phyloP scores from a whole-genome alignment of 1,140 invertebrate genomes.

The Drosophila pseudoananassae region DNA sequence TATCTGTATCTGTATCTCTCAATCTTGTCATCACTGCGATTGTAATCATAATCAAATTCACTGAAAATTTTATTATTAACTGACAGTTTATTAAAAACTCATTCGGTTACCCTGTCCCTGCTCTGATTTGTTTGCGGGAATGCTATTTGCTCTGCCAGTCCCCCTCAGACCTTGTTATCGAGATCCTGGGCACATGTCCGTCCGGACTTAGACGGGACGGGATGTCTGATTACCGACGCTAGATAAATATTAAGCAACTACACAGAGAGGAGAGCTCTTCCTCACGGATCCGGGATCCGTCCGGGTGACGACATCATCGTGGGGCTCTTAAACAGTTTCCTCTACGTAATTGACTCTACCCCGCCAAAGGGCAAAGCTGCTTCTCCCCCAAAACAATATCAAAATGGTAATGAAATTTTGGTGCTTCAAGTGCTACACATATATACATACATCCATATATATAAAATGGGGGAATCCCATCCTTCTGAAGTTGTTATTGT shows the following conservation, averaged over 20 bases:
- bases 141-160: conserved; percentile 3
- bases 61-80: conserved; percentile 72
- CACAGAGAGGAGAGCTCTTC: conserved; percentile 20
- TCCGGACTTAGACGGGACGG: neutral
- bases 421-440: conserved; percentile 45
- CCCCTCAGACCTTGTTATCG: conserved; percentile 48
- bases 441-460: neutral
- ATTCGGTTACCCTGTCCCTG: conserved; percentile 36
- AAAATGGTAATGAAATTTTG: conserved; percentile 61
- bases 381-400: conserved; percentile 1
- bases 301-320: conserved; percentile 54
- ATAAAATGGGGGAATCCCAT: conserved; percentile 31
- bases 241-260: conserved; percentile 77
- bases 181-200: conserved; percentile 71
- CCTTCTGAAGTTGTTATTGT: conserved; percentile 39
- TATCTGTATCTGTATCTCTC: conserved; percentile 8
- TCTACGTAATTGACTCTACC: conserved; percentile 61
- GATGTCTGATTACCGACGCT: conserved; percentile 61
- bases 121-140: conserved; percentile 43
- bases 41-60: conserved; percentile 53
- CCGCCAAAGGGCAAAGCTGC: conserved; percentile 53
- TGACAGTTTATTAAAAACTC: conserved; percentile 76
- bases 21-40: conserved; percentile 42
- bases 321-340: conserved; percentile 46
- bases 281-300: neutral